Evolutionary conservation across 2,888 invertebrate species (phyloP).

Genomic region (Clepsis dumicolana): DNA sequence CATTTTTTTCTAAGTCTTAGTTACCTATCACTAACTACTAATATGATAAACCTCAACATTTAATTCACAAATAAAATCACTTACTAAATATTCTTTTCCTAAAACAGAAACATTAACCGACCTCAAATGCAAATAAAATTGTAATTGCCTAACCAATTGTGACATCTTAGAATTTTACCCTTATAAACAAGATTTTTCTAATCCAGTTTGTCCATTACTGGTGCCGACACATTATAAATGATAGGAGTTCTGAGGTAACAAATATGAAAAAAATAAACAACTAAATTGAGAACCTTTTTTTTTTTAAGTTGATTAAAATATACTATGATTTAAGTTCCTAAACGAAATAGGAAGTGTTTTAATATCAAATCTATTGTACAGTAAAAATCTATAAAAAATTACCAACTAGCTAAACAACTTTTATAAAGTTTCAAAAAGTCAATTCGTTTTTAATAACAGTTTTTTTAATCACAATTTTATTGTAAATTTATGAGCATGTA

Average conservation of each 20-base stretch:
- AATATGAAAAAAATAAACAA: no score
- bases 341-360: background rate
- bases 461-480: background rate
- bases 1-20: constrained; percentile 5
- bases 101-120: no score
- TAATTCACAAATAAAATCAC: background rate
- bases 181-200: no score
- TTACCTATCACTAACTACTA: constrained; percentile 11
- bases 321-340: background rate
- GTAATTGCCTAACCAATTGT: no score
- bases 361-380: constrained; percentile 11
- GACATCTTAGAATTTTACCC: no score
- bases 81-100: background rate
- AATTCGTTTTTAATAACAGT: background rate
- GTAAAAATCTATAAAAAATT: constrained; percentile 12
- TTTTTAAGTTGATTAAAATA: no score
- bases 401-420: background rate
- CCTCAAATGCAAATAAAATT: no score
- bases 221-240: no score
- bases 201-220: no score
- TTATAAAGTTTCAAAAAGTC: constrained; percentile 2
- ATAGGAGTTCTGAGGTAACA: no score
- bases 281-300: no score
- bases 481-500: background rate
- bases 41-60: background rate